Conservation (phyloP, 2,113 vertebrate species). For the Phoenicopterus ruber region DNA sequence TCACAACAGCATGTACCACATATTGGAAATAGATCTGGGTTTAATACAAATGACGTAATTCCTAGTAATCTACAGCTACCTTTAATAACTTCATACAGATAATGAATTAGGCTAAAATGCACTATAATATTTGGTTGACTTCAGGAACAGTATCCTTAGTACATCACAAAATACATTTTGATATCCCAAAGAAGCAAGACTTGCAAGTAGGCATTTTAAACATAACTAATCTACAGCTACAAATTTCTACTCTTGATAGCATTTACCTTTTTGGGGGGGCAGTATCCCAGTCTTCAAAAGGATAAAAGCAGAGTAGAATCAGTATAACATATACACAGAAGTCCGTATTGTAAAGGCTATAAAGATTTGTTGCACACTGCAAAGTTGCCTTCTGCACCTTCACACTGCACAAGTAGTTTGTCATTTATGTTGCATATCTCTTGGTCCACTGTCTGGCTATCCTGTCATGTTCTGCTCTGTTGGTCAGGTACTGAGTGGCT, state of each 20-base stretch:
- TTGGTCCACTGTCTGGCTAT: slow-evolving; percentile 97
- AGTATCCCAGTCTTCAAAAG: slow-evolving; percentile 85
- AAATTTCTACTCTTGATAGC: slow-evolving; percentile 88
- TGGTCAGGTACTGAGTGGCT: slow-evolving; percentile 95
- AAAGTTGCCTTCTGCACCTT: slow-evolving; percentile 84
- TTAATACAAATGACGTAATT: slow-evolving; percentile 93
- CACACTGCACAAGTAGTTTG: slow-evolving; percentile 77
- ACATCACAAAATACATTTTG: slow-evolving; percentile 97
- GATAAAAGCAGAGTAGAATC: slow-evolving; percentile 92
- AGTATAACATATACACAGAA: slow-evolving; percentile 93
- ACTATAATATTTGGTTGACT: slow-evolving; percentile 97
- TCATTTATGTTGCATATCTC: slow-evolving; percentile 91
- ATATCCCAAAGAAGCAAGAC: slow-evolving; percentile 98
- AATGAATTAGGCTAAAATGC: slow-evolving; percentile 96
- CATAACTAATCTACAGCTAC: slow-evolving; percentile 95
- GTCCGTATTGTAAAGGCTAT: slow-evolving; percentile 96
- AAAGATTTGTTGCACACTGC: slow-evolving; percentile 89
- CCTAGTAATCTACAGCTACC: slow-evolving; percentile 89
- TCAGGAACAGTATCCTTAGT: slow-evolving; percentile 94
- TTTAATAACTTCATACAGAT: slow-evolving; percentile 93
- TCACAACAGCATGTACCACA: slow-evolving; percentile 94
- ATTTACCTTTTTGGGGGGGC: slow-evolving; percentile 81
- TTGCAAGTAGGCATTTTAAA: slow-evolving; percentile 94
- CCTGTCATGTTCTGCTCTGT: slow-evolving; percentile 95
- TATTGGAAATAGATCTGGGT: slow-evolving; percentile 88